Evolutionary conservation across 2,888 invertebrate genomes (phyloP), one percentile per base, ranked within the genome.

Genomic region (Thymelicus sylvestris): DNA sequence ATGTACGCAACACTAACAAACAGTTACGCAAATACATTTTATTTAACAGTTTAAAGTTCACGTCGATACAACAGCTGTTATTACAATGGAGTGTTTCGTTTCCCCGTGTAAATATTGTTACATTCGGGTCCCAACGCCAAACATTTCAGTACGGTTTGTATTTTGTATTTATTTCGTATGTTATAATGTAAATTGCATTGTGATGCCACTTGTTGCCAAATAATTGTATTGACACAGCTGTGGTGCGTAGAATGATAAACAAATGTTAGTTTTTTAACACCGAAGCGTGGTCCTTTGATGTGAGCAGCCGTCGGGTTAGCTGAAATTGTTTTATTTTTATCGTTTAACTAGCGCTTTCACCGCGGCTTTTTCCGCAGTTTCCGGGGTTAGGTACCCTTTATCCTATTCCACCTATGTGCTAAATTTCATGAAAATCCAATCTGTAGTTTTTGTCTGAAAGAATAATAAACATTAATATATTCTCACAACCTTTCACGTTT

Each of bases 181-280:
- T 57, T 55, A 67, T 60, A 67, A 67, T 61, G 52, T 52, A 61
- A 67, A 60, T 61, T 67, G 61, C 67, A 67, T 67, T 67, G 63
- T 63, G 48, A 63, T 63, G 31, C 15, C 61, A 61, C 39, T 39
- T 41, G 61, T 41, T 39, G 63, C 63, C 63, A 63, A 63, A 63
- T 62, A 62, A 48, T n/a, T 63, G 50, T 61, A 61, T 63, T 63
- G 63, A 63, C 50, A 13, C 63, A 63, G 63, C 63, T 50, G 63
- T 48, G 39, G 8, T 38, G 50, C 38, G 50, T 10, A 24, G 15
- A 39, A 61, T 19, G 31, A 39, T 47, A 47, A 62, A 47, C 31
- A 38, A 59, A 7, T 39, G 59, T 19, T 39, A 62, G 38, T 50
- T 63, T 63, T 63, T 63, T 38, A 31, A 31, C 31, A 31, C 31